phyloP scores from a whole-genome alignment of 2,888 invertebrate genomes.

The Eupithecia inturbata region DNA sequence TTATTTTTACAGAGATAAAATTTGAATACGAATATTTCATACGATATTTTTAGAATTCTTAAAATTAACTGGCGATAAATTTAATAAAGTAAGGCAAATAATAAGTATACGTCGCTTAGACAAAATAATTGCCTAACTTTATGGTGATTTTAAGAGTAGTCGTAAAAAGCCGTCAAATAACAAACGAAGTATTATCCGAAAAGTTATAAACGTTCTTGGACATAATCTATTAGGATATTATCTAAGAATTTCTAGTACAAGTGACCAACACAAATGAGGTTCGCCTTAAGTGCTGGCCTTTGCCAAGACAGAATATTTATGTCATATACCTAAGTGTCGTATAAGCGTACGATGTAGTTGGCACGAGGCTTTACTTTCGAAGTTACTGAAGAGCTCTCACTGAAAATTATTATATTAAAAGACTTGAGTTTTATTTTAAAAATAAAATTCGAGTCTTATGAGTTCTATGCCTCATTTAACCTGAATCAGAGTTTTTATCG shows the following conservation, averaged over 20 bases:
- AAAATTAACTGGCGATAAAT: not conserved
- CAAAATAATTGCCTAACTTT: not conserved
- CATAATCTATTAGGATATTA: slow-evolving; percentile 28
- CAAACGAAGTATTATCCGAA: slow-evolving; percentile 8
- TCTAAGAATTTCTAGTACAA: slow-evolving; percentile 29
- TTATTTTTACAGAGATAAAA: not conserved
- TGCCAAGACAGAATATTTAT: slow-evolving; percentile 41
- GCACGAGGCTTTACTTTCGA: slow-evolving; percentile 19
- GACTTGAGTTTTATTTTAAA: too few relatives aligned
- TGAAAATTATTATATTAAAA: slow-evolving; percentile 16
- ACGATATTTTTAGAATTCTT: not conserved
- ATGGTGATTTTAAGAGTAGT: not conserved
- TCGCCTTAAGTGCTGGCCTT: slow-evolving; percentile 32
- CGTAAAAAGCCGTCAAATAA: not conserved
- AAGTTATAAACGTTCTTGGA: slow-evolving; percentile 14
- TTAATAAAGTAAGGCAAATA: not conserved
- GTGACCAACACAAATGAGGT: slow-evolving; percentile 33
- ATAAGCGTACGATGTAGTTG: slow-evolving; percentile 12
- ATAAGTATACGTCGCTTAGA: not conserved
- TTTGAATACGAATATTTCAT: not conserved
- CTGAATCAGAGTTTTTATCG: not conserved
- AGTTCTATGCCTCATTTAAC: not conserved
- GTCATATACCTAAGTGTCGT: slow-evolving; percentile 14
- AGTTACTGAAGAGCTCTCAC: slow-evolving; percentile 17
- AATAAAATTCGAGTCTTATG: not conserved